Evolutionary conservation across 2,888 invertebrate genomes (phyloP).

Genomic region (Xylota sylvarum): DNA sequence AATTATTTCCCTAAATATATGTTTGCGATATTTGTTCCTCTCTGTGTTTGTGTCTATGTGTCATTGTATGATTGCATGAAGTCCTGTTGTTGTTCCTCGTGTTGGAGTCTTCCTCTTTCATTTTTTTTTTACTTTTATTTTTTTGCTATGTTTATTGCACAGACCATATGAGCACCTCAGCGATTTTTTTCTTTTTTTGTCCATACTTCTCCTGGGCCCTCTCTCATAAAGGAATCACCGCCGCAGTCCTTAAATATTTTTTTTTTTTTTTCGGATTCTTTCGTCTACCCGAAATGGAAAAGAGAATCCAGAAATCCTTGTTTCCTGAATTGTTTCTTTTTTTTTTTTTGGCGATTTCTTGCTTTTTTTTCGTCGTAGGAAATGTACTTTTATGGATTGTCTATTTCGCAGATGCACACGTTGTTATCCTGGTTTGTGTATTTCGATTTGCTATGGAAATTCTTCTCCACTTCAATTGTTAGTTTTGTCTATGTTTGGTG

Average conservation of each 20-base stretch:
- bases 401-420: conserved; percentile 60
- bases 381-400: conserved; percentile 53
- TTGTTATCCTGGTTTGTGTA: conserved; percentile 36
- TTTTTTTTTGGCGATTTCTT: conserved; percentile 45
- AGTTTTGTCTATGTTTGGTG: conserved; percentile 7
- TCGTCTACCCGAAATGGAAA: conserved; percentile 57
- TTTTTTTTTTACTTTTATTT: no score
- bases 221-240: conserved; percentile 61
- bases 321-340: conserved; percentile 39
- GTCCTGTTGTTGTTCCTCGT: conserved; percentile 47
- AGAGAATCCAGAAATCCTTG: conserved; percentile 57
- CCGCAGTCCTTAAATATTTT: conserved; percentile 57
- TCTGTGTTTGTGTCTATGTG: not conserved
- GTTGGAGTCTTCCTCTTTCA: conserved; percentile 13
- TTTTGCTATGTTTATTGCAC: conserved; percentile 56
- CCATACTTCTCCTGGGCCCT: conserved; percentile 38
- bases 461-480: conserved; percentile 44
- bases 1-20: conserved; percentile 71
- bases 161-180: conserved; percentile 64
- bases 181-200: conserved; percentile 28
- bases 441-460: conserved; percentile 55
- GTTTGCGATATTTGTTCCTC: conserved; percentile 52
- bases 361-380: conserved; percentile 1
- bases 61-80: conserved; percentile 26
- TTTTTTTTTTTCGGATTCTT: conserved; percentile 53